Base-by-base conservation (phyloP, 2,888 invertebrate species). In the Seira sanloemensis region DNA sequence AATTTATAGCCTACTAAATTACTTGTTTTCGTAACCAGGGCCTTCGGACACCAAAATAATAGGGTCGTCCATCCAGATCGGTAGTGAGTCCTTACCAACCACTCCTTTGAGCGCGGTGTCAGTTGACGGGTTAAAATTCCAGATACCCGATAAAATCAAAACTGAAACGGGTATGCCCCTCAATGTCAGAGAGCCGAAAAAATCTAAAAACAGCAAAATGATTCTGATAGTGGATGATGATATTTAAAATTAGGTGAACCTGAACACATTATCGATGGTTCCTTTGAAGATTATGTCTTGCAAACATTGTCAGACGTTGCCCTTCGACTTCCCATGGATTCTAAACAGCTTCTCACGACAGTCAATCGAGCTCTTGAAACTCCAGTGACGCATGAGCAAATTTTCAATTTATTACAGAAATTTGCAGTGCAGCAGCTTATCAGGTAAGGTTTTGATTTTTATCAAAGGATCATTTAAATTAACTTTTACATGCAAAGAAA, bases 361-460 rank as follows among this genome's bases (percentile, higher is more conserved):
- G 93, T 93, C 81, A 93, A 91, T 85, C 93, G 92, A 90, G 92
- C 91, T 58, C 92, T 88, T 23, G 78, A 78, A 23, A 90, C 92
- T 88, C 92, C 92, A 85, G 92, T 94, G 4, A 92, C 93, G 1
- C 93, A 94, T 87, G 92, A 93, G 69, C 92, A 94, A 88, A 93
- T 96, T 7, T 94, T 94, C 88, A 95, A 95, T 91, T 92, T 96
- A 69, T 91, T 96, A 2, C 94, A 95, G 89, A 96, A 96, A 91
- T 94, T 96, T 91, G 94, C 95, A 0, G 93, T 94, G n/a, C 96
- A 96, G 90, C 94, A 94, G 90, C 91, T 95, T 74, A 94, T 95
- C 84, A 93, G 92, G 93, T 93, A 90, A 90, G 90, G 58, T 58
- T n/a, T n/a, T 4, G 58, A 58, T 18, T 58, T 19, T 18, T 58